Evolutionary conservation across 2,797 vertebrate species (phyloP), one percentile per base, ranked within the genome.

Genomic region (Onychomys leucogaster): DNA sequence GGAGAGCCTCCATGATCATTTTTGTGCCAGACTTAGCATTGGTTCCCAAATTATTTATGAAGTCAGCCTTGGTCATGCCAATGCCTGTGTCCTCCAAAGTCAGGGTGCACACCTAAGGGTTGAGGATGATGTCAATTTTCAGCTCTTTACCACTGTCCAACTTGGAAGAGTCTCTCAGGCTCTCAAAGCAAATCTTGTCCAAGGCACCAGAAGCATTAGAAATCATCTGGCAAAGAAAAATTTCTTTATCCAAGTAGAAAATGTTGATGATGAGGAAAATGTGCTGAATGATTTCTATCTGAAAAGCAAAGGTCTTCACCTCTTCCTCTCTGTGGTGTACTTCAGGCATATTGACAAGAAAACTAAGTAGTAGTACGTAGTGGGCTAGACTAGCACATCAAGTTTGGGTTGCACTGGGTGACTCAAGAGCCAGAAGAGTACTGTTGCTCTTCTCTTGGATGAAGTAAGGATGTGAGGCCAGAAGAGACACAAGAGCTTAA

Each of bases 211-310:
- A 99, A 91, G 99, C 99, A 5, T 99, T 99, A 88, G 99, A 99
- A 97, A 99, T 99, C 96, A 99, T 98, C 97, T 99, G 99, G 98
- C 99, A 98, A 91, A 99, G 99, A 96, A 99, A 99, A 96, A 99
- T 99, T 97, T 99, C 99, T 96, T 99, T 99, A 98, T 99, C 99
- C 95, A 99, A 99, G 97, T 99, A 99, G 96, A 99, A 99, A 75
- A 99, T 99, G 98, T 99, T 99, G 97, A 99, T 99, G 83, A 99
- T 99, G 76, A 99, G 99, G 83, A 99, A 99, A 99, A 99, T 99
- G 75, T 99, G 99, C 98, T 99, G 99, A 97, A 99, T 99, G 7
- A 99, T 99, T 99, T 99, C 99, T 98, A 99, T 99, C 99, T 99
- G 99, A 98, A 99, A 99, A 98, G 99, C 99, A 97, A 99, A 99